These are phyloP conservation scores for Rambutsinella grinnellia DNA, from an alignment of 2,888 invertebrate species.

Conservation along the genomic window DNA sequence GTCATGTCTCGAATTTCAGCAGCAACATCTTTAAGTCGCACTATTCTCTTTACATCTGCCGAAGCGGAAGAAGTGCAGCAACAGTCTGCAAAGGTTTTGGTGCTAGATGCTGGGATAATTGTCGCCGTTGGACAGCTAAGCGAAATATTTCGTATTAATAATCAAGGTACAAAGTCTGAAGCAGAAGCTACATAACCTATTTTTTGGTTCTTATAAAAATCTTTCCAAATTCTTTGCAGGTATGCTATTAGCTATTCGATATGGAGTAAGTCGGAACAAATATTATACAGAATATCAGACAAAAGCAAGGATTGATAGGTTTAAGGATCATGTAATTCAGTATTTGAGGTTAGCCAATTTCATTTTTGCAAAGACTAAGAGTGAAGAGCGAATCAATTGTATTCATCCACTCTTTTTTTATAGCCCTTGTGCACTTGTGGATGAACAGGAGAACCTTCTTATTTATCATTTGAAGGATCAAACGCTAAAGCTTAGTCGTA, in stretches of 20 bases:
- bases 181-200: neutral
- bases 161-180: constrained; percentile 49
- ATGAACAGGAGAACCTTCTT: constrained; percentile 51
- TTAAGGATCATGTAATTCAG: constrained; percentile 51
- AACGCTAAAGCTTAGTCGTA: constrained; percentile 39
- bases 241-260: constrained; percentile 32
- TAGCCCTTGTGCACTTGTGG: constrained; percentile 56
- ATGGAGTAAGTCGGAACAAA: constrained; percentile 7
- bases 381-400: neutral
- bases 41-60: constrained; percentile 48
- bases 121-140: constrained; percentile 42
- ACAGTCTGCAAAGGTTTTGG: constrained; percentile 38
- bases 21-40: constrained; percentile 13
- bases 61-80: constrained; percentile 44
- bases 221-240: no score
- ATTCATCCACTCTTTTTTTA: constrained; percentile 2
- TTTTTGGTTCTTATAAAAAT: no score
- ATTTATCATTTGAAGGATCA: constrained; percentile 53
- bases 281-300: constrained; percentile 34
- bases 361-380: neutral
- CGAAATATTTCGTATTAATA: constrained; percentile 37
- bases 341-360: constrained; percentile 41
- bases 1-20: constrained; percentile 12
- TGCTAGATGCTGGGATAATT: constrained; percentile 45
- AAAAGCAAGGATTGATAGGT: constrained; percentile 38